Percentiles rank a stretch among this genome's conserved stretches.
These are phyloP conservation scores for Megalops cyprinoides DNA, from an alignment of 2,797 vertebrate species.

Conservation along the genomic window DNA sequence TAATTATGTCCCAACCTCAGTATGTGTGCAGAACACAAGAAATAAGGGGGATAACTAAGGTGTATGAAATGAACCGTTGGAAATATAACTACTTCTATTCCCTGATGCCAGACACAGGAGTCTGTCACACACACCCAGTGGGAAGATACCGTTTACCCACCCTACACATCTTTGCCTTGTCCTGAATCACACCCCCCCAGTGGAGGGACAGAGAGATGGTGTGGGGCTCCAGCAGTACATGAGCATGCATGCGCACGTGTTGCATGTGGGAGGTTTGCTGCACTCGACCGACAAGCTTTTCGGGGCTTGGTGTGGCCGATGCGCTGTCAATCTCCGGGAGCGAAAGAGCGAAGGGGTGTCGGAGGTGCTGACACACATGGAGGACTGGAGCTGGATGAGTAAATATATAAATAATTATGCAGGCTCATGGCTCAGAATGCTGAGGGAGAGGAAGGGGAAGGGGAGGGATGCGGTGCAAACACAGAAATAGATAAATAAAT, in stretches of 20 bases:
- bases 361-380: background rate
- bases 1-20: no score
- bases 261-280: background rate
- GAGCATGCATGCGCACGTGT: no score
- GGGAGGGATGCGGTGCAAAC: background rate
- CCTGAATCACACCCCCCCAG: no score
- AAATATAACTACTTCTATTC: no score
- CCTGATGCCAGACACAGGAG: background rate
- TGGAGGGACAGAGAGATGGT: background rate
- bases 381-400: background rate
- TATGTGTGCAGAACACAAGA: no score
- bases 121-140: background rate
- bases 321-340: background rate
- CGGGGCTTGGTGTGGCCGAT: background rate
- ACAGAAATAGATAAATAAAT: constrained; percentile 33
- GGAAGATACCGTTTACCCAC: background rate
- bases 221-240: no score
- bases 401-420: constrained; percentile 2
- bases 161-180: no score
- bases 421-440: background rate
- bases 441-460: background rate
- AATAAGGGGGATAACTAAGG: no score
- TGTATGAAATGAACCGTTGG: no score
- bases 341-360: background rate
- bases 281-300: background rate